phyloP scores from a whole-genome alignment of 2,888 invertebrate species.

The Cheilosia scutellata region DNA sequence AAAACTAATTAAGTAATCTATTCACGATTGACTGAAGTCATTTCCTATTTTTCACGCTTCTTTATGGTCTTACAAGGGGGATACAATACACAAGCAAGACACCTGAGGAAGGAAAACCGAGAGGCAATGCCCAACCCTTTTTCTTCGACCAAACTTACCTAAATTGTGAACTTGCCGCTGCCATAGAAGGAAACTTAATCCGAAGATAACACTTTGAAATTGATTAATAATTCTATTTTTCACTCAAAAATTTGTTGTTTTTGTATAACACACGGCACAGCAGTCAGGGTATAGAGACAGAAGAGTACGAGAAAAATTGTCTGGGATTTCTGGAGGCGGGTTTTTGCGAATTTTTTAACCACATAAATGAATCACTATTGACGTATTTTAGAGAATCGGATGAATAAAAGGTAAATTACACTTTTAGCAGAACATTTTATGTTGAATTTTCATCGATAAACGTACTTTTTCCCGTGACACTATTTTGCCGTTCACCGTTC shows the following conservation, averaged over 20 bases:
- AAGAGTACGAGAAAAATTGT: slow-evolving; percentile 19
- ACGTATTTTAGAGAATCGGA: background rate
- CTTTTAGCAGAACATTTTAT: slow-evolving; percentile 22
- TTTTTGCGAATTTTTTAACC: slow-evolving; percentile 26
- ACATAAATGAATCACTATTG: slow-evolving; percentile 38
- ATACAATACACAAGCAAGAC: background rate
- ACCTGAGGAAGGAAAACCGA: slow-evolving; percentile 17
- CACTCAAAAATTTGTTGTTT: slow-evolving; percentile 25
- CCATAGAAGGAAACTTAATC: slow-evolving; percentile 58
- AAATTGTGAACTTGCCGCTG: slow-evolving; percentile 70
- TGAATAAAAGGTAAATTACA: background rate
- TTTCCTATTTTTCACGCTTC: slow-evolving; percentile 4
- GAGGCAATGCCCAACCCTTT: slow-evolving; percentile 55
- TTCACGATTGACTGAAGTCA: background rate
- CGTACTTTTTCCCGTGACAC: slow-evolving; percentile 31
- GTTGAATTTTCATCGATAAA: slow-evolving; percentile 11
- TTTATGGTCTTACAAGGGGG: background rate
- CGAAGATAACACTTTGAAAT: slow-evolving; percentile 15
- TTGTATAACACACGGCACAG: background rate
- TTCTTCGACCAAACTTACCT: slow-evolving; percentile 57
- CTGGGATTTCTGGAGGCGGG: slow-evolving; percentile 63
- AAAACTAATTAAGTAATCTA: slow-evolving; percentile 22
- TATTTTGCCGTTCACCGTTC: slow-evolving; percentile 5
- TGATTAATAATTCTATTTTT: slow-evolving; percentile 26
- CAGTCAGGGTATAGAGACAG: slow-evolving; percentile 11